Conservation (phyloP, 2,113 vertebrate genomes). For the Prunella himalayana region DNA sequence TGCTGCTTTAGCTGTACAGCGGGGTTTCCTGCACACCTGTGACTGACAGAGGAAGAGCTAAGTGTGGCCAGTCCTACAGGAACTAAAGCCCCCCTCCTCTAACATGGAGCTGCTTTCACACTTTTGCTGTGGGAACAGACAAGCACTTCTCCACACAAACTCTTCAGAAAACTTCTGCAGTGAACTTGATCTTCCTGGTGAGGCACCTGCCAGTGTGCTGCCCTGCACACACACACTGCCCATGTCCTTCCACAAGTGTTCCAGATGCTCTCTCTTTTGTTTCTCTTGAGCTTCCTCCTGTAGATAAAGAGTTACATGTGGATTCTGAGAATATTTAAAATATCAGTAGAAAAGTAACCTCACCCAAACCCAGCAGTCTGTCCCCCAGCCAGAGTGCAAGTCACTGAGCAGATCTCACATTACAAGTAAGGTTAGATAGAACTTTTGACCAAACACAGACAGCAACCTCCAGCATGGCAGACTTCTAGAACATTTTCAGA, state of each 20-base stretch:
- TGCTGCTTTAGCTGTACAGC: background rate
- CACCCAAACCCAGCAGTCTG: background rate
- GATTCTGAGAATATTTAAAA: background rate
- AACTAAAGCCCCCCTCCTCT: background rate
- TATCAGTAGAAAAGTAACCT: background rate
- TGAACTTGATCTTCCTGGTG: background rate
- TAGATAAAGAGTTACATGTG: background rate
- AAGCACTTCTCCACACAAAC: background rate
- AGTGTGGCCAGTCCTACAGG: background rate
- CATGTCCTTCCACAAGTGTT: constrained; percentile 85
- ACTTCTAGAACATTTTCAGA: background rate
- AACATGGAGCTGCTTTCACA: background rate
- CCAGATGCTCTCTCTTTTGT: constrained; percentile 86
- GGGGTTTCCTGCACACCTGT: background rate
- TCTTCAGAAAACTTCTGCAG: background rate
- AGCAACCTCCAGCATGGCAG: background rate
- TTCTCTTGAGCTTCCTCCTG: constrained; percentile 79
- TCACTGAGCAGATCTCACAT: background rate
- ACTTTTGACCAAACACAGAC: background rate
- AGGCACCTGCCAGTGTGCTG: constrained; percentile 69
- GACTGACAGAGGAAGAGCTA: background rate
- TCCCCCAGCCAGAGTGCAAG: background rate
- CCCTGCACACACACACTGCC: constrained; percentile 76
- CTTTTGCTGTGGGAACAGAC: background rate
- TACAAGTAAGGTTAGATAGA: background rate